Percentiles rank a stretch among this genome's conserved stretches.
Conservation (phyloP, 2,888 invertebrate species). For the Agrotis segetum region DNA sequence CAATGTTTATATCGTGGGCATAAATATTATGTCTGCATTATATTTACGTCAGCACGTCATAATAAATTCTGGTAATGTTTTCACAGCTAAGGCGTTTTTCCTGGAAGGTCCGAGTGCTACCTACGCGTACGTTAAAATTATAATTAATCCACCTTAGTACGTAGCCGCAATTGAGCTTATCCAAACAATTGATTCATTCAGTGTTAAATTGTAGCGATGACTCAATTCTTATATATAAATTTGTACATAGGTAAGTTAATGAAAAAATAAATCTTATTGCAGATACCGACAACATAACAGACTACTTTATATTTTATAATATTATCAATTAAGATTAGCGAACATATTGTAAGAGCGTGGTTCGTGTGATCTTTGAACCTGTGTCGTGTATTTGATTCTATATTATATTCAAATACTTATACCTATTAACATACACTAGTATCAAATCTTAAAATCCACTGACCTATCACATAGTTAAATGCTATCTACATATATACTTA, state of each 20-base stretch:
- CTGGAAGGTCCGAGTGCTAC: slow-evolving; percentile 22
- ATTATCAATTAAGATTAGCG: slow-evolving; percentile 8
- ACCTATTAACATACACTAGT: slow-evolving; percentile 10
- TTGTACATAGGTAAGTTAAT: neutral
- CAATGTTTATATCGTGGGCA: neutral
- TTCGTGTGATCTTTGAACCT: slow-evolving; percentile 25
- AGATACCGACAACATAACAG: neutral
- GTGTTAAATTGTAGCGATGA: slow-evolving; percentile 12
- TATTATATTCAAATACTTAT: slow-evolving; percentile 12
- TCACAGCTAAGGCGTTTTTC: slow-evolving; percentile 35
- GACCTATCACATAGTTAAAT: slow-evolving; percentile 42
- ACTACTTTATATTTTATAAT: neutral
- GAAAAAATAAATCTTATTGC: neutral
- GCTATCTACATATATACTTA: slow-evolving; percentile 33
- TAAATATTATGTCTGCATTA: slow-evolving; percentile 20
- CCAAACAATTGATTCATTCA: slow-evolving; percentile 40
- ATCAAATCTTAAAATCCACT: slow-evolving; percentile 42
- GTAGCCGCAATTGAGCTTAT: slow-evolving; percentile 22
- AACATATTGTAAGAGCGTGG: slow-evolving; percentile 6
- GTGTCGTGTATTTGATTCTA: slow-evolving; percentile 17
- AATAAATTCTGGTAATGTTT: slow-evolving; percentile 38
- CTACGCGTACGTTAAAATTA: slow-evolving; percentile 17
- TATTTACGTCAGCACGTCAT: slow-evolving; percentile 12
- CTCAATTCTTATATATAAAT: slow-evolving; percentile 23
- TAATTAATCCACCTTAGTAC: slow-evolving; percentile 10